Percentiles rank a stretch among this genome's conserved stretches.
These are phyloP conservation scores for Hystrix brachyura DNA, from an alignment of 2,113 vertebrate genomes.

Conservation along the genomic window DNA sequence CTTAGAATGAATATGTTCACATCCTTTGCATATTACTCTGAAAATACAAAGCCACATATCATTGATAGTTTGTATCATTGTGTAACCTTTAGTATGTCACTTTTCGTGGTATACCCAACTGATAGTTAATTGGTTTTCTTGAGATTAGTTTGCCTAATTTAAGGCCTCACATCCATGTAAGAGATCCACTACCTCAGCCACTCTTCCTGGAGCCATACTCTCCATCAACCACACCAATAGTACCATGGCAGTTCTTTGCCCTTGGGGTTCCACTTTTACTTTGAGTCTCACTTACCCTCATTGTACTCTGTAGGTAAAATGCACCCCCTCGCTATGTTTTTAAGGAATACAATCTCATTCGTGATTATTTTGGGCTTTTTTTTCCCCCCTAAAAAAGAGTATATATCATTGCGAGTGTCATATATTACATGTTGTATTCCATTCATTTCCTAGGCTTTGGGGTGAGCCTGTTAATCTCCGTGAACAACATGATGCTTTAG, in stretches of 20 bases:
- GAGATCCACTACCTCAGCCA: neutral
- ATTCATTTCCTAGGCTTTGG: slow-evolving; percentile 94
- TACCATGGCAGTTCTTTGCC: neutral
- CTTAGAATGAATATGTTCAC: neutral
- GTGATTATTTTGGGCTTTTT: slow-evolving; percentile 6
- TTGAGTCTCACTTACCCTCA: neutral
- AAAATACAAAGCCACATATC: slow-evolving; percentile 21
- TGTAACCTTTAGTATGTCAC: neutral
- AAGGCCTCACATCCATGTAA: neutral
- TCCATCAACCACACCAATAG: neutral
- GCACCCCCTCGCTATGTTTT: neutral
- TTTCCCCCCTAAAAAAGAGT: neutral
- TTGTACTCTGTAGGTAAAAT: neutral
- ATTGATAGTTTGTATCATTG: slow-evolving; percentile 42
- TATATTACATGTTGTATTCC: slow-evolving; percentile 58
- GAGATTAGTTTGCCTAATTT: neutral
- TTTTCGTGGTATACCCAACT: neutral
- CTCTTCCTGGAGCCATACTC: neutral
- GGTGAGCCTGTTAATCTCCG: slow-evolving; percentile 98
- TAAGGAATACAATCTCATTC: slow-evolving; percentile 10
- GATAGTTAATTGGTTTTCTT: slow-evolving; percentile 41
- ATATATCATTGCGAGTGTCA: neutral
- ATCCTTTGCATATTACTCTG: neutral
- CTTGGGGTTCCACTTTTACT: neutral
- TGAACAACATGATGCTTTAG: slow-evolving; percentile 98